These are phyloP conservation scores for Corythoichthys haematopterus DNA, from an alignment of 2,113 vertebrate genomes.

Conservation along the genomic window DNA sequence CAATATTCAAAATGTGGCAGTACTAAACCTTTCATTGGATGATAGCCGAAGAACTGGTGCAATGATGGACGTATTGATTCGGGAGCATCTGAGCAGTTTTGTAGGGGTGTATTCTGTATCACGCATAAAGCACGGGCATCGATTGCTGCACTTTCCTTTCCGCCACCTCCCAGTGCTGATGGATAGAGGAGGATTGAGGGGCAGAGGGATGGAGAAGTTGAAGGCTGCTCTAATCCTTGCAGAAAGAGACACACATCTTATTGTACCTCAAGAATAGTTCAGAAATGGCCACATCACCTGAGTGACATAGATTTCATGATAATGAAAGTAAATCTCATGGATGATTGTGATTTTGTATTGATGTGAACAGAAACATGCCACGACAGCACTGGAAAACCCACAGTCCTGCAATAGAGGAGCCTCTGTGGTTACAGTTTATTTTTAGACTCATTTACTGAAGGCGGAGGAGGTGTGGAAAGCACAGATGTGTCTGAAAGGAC, in stretches of 20 bases:
- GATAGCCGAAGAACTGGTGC: constrained; percentile 22
- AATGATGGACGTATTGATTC: constrained; percentile 52
- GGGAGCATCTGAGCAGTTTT: constrained; percentile 39
- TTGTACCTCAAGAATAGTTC: neutral
- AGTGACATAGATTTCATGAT: constrained; percentile 12
- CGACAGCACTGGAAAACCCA: constrained; percentile 11
- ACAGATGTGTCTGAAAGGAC: constrained; percentile 33
- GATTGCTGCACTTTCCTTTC: constrained; percentile 44
- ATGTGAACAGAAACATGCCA: constrained; percentile 22
- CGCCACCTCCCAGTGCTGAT: constrained; percentile 42
- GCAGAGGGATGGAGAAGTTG: constrained; percentile 33
- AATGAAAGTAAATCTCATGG: constrained; percentile 21
- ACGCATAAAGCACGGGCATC: constrained; percentile 46
- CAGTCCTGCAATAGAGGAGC: constrained; percentile 7
- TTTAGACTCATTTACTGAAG: constrained; percentile 30
- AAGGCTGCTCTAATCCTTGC: neutral
- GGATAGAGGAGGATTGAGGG: constrained; percentile 45
- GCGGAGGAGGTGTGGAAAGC: constrained; percentile 22
- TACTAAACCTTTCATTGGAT: constrained; percentile 18
- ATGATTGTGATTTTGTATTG: constrained; percentile 37
- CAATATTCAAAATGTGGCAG: constrained; percentile 6
- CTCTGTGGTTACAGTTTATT: constrained; percentile 18
- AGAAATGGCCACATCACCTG: constrained; percentile 7
- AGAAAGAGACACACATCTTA: neutral
- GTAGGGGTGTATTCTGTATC: constrained; percentile 61